phyloP scores from a whole-genome alignment of 2,888 invertebrate species.

The Mantis religiosa region DNA sequence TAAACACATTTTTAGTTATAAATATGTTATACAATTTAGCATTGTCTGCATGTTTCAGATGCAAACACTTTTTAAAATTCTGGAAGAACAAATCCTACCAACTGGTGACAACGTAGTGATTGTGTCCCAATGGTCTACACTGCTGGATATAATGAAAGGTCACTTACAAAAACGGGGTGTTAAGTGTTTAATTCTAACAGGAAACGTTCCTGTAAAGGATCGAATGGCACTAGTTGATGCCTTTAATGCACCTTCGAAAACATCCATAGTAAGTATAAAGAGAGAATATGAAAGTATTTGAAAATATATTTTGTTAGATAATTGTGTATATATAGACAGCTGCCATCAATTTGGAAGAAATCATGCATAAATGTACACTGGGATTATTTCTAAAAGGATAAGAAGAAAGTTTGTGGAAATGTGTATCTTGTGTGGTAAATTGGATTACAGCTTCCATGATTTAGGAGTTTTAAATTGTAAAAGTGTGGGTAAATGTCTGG shows the following conservation, averaged over 20 bases:
- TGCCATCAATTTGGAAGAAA: too few relatives aligned
- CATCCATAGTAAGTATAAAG: slow-evolving; percentile 35
- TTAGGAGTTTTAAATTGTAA: too few relatives aligned
- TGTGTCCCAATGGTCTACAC: slow-evolving; percentile 90
- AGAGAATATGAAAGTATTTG: too few relatives aligned
- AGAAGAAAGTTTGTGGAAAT: too few relatives aligned
- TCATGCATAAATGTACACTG: too few relatives aligned
- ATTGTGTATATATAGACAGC: too few relatives aligned
- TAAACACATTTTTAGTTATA: neutral
- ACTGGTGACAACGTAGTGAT: slow-evolving; percentile 70
- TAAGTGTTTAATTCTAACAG: slow-evolving; percentile 65
- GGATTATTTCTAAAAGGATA: too few relatives aligned
- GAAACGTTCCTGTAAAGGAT: slow-evolving; percentile 66
- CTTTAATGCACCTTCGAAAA: slow-evolving; percentile 53
- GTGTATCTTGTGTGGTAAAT: too few relatives aligned
- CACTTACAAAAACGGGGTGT: slow-evolving; percentile 57
- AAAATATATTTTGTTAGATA: too few relatives aligned
- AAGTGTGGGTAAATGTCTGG: too few relatives aligned
- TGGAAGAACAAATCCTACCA: slow-evolving; percentile 50
- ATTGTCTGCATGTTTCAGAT: slow-evolving; percentile 42
- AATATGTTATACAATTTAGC: neutral
- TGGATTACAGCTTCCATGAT: too few relatives aligned
- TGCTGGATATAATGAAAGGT: slow-evolving; percentile 66
- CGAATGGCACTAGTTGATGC: slow-evolving; percentile 64
- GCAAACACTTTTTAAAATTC: slow-evolving; percentile 53